A percentile compares a stretch with the other conserved stretches of the same genome.
phyloP scores from a whole-genome alignment of 2,113 vertebrate species.

The Budorcas taxicolor region DNA sequence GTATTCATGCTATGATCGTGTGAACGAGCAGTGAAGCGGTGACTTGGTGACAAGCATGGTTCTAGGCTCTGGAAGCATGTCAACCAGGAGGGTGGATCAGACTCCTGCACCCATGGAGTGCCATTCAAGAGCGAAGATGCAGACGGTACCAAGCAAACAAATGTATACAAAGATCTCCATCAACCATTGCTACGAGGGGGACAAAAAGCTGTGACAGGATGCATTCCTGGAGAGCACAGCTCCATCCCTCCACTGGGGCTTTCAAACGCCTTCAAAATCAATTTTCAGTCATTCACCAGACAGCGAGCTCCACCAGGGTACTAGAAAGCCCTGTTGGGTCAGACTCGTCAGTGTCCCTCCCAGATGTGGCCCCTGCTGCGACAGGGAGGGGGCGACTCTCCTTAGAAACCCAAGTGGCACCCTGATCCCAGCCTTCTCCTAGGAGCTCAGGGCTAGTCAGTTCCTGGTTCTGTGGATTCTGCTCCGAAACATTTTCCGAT shows the following conservation, averaged over 20 bases:
- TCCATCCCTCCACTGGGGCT: not conserved
- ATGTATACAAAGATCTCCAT: not conserved
- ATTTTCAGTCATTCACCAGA: not conserved
- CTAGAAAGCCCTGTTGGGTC: not conserved
- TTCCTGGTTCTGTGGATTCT: not conserved
- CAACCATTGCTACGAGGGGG: not conserved
- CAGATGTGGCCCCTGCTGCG: not conserved
- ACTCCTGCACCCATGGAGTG: not conserved
- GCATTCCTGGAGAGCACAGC: not conserved
- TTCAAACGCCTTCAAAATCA: not conserved
- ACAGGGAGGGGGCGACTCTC: not conserved
- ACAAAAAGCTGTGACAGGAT: not conserved
- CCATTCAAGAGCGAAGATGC: not conserved
- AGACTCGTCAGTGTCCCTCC: not conserved
- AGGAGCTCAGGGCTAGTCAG: not conserved
- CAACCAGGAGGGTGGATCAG: not conserved
- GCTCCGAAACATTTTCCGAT: not conserved
- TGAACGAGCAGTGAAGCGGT: not conserved
- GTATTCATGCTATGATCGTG: not conserved
- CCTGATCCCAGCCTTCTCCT: no score
- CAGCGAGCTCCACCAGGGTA: not conserved
- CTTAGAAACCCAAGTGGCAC: not conserved
- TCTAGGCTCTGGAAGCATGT: not conserved
- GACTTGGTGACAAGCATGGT: not conserved
- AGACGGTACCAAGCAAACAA: not conserved